phyloP scores from a whole-genome alignment of 2,113 vertebrate species.

The Phodopus roborovskii region DNA sequence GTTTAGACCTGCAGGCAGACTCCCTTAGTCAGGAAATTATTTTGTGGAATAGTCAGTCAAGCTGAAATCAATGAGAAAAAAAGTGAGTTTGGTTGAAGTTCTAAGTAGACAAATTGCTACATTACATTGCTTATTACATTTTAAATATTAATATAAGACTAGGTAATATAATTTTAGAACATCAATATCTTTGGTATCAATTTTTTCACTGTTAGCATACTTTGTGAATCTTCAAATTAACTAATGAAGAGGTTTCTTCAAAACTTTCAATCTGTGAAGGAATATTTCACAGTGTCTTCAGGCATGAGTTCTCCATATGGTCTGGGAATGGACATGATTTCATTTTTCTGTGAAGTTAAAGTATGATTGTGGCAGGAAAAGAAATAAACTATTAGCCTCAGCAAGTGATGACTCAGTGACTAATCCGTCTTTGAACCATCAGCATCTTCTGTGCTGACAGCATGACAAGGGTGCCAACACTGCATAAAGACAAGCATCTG shows the following conservation, averaged over 20 bases:
- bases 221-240: slow-evolving; percentile 44
- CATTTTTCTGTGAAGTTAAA: slow-evolving; percentile 1
- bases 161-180: background rate
- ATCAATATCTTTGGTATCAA: background rate
- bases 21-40: background rate
- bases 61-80: slow-evolving; percentile 17
- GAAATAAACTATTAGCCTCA: slow-evolving; percentile 1
- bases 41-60: slow-evolving; percentile 29
- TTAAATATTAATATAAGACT: slow-evolving; percentile 11
- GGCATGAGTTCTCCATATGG: background rate
- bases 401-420: slow-evolving; percentile 26
- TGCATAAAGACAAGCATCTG: slow-evolving; percentile 25
- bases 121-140: slow-evolving; percentile 7
- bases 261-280: background rate
- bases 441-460: slow-evolving; percentile 4
- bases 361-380: background rate
- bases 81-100: background rate
- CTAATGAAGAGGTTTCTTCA: slow-evolving; percentile 22
- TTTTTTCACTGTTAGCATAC: slow-evolving; percentile 16
- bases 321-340: slow-evolving; percentile 18
- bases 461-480: slow-evolving; percentile 8
- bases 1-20: background rate
- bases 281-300: slow-evolving; percentile 38
- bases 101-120: background rate
- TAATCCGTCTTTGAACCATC: background rate